Conservation (phyloP, 2,797 vertebrate genomes). For the Epinephelus awoara region DNA sequence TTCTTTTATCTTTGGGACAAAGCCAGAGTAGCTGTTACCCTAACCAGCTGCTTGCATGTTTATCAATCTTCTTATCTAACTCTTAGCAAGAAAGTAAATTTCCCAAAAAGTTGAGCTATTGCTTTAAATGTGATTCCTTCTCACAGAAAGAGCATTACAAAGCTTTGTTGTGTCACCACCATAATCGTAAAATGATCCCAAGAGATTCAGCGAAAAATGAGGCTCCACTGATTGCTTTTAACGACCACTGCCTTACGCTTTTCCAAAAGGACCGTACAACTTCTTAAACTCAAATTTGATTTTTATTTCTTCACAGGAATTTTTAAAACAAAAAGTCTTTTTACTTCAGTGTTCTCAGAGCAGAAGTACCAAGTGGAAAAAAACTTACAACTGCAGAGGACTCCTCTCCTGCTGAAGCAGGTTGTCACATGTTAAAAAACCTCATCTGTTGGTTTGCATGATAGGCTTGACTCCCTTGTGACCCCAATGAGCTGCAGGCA, state of each 20-base stretch:
- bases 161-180: neutral
- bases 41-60: neutral
- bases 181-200: neutral
- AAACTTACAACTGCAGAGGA: neutral
- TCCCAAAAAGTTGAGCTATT: neutral
- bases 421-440: conserved; percentile 42
- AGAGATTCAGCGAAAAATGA: conserved; percentile 4
- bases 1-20: no score
- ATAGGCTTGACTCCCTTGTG: conserved; percentile 48
- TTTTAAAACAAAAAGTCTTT: no score
- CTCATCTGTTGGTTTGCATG: conserved; percentile 28
- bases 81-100: neutral
- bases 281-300: neutral
- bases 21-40: no score
- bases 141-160: neutral
- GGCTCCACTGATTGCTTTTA: neutral
- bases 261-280: neutral
- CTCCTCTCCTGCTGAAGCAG: conserved; percentile 20
- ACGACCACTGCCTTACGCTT: neutral
- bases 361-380: neutral
- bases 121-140: neutral
- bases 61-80: neutral
- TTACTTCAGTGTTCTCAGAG: neutral
- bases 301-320: neutral
- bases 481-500: conserved; percentile 51